phyloP scores from a whole-genome alignment of 2,888 invertebrate genomes.

The Cloeon dipterum region DNA sequence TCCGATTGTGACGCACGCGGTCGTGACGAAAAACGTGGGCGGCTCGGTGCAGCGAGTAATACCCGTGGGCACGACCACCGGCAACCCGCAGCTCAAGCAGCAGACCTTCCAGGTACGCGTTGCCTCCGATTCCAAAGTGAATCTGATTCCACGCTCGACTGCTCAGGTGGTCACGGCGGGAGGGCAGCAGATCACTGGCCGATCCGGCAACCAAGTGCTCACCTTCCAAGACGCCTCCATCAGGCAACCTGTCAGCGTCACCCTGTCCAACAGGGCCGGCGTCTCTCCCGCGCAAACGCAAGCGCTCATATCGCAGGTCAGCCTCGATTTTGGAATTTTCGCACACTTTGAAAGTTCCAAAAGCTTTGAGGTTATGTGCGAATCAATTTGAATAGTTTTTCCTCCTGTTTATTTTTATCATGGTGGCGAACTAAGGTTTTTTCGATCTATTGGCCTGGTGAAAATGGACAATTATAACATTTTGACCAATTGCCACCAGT shows the following conservation, averaged over 20 bases:
- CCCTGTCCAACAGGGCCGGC: conserved; percentile 7
- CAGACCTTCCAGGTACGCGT: conserved; percentile 1
- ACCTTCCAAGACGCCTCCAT: conserved; percentile 20
- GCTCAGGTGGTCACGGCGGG: conserved; percentile 30
- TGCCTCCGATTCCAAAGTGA: too few species aligned
- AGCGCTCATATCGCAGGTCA: conserved; percentile 25
- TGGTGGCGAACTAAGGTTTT: too few species aligned
- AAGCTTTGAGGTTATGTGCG: neutral
- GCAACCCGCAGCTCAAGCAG: neutral
- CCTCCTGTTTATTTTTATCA: neutral
- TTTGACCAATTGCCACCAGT: too few species aligned
- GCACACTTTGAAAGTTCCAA: neutral
- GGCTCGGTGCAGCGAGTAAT: neutral
- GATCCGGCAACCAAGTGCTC: conserved; percentile 10
- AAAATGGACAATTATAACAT: too few species aligned
- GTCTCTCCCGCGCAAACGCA: conserved; percentile 23
- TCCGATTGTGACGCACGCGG: neutral
- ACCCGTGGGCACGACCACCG: neutral
- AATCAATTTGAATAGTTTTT: neutral
- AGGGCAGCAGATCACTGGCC: conserved; percentile 17
- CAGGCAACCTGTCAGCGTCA: conserved; percentile 18
- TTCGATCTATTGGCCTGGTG: neutral
- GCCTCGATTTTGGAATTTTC: neutral
- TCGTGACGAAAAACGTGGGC: neutral
- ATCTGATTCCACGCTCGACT: conserved; percentile 2